Percentiles rank a stretch among this genome's conserved stretches.
phyloP scores from a whole-genome alignment of 2,797 vertebrate genomes.

The Ceryle rudis region DNA sequence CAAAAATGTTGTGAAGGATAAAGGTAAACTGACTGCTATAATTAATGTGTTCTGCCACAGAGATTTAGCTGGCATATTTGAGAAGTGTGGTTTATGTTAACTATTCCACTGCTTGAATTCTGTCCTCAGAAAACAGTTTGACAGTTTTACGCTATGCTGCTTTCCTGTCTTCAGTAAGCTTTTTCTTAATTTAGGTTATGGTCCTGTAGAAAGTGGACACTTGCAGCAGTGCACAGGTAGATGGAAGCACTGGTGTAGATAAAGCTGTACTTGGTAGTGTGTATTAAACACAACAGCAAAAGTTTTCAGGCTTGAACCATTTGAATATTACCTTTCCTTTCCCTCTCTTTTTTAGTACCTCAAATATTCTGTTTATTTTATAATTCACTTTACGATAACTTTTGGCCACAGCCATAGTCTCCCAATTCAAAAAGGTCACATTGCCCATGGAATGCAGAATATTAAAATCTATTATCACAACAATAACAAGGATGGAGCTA shows the following conservation, averaged over 20 bases:
- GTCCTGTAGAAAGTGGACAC: neutral
- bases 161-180: neutral
- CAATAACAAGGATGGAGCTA: neutral
- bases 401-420: neutral
- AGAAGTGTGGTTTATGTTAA: conserved; percentile 88
- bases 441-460: neutral
- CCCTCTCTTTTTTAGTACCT: neutral
- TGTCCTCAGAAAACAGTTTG: conserved; percentile 17
- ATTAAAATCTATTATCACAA: conserved; percentile 15
- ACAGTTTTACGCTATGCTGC: neutral
- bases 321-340: neutral
- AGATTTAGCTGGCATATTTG: conserved; percentile 92
- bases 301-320: neutral
- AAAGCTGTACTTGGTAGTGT: neutral
- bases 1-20: conserved; percentile 96
- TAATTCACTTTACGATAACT: neutral
- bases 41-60: conserved; percentile 96
- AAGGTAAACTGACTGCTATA: conserved; percentile 93
- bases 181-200: neutral
- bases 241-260: neutral
- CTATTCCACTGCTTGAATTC: conserved; percentile 77
- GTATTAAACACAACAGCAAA: neutral
- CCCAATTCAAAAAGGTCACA: neutral
- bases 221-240: neutral
- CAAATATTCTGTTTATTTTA: neutral